These are phyloP conservation scores for Andricus grossulariae DNA, from an alignment of 1,140 invertebrate species.

Conservation along the genomic window DNA sequence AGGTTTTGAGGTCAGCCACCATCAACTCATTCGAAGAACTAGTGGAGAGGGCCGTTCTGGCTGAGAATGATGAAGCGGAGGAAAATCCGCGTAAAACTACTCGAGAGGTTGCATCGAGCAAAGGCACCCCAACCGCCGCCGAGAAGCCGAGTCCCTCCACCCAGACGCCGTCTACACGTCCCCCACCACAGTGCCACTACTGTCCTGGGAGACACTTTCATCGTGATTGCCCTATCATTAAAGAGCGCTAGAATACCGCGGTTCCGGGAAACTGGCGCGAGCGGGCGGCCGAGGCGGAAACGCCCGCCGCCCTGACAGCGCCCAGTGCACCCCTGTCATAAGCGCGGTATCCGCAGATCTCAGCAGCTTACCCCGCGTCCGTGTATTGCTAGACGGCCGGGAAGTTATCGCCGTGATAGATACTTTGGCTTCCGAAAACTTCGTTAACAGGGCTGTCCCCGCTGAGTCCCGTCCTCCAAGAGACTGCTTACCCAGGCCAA, in stretches of 20 bases:
- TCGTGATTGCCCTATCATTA: background rate
- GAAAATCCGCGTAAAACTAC: background rate
- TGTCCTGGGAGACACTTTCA: background rate
- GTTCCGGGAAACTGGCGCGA: background rate
- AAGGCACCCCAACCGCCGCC: background rate
- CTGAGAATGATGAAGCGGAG: background rate
- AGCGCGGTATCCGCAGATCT: background rate
- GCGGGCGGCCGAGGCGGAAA: background rate
- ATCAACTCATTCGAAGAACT: background rate
- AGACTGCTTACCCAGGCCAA: background rate
- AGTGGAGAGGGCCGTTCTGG: background rate
- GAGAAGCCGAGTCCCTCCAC: background rate
- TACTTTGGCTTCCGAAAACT: background rate
- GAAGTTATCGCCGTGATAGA: background rate
- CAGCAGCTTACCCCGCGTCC: background rate
- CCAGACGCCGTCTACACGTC: rapidly evolving
- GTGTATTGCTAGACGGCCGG: background rate
- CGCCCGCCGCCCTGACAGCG: background rate
- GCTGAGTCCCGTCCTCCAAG: background rate
- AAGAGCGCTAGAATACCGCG: background rate
- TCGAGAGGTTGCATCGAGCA: background rate
- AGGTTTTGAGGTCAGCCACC: background rate
- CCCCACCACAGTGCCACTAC: background rate
- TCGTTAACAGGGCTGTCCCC: background rate
- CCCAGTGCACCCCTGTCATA: background rate